Evolutionary conservation across 2,797 vertebrate species (phyloP), one percentile per base, ranked within the genome.

Genomic region (Lithobates sylvaticus): DNA sequence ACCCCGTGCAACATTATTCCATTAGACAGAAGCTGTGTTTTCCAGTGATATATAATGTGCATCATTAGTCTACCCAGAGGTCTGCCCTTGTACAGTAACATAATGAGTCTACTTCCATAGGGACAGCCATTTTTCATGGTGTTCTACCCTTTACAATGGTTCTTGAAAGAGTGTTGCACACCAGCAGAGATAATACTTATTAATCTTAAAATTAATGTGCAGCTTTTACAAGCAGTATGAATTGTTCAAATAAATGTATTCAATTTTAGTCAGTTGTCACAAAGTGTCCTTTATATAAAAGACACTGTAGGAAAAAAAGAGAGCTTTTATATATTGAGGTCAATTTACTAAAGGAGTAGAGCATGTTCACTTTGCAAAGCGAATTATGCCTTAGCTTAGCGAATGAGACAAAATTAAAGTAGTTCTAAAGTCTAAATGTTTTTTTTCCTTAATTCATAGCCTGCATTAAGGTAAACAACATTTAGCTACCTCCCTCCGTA

Each of bases 101-200:
- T 81, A 71, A 71, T 71, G 32, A 81, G 39, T 50, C 67, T 81
- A 12, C 29, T 50, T 70, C 67, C 68, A 67, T 26, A 54, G 47
- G 27, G 68, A 69, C 47, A 58, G 29, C 47, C 67, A 71, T 70
- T 44, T 29, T 71, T 71, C 65, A 79, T 13, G 9, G 7, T 58
- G 44, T 26, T 23, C 65, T 58, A 50, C 44, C n/a, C 18, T 70
- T 54, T 71, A 81, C 78, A 81, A 70, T 81, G 78, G 32, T 71
- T 36, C 47, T 71, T 71, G 69, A 36, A 81, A 81, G 69, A 32
- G 44, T 32, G 26, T 72, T 78, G 12, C 13, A 65, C 76, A 36
- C 16, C 23, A 42, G 42, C 29, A 67, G 61, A 18, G 32, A 67
- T 26, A 44, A 29, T 65, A n/a, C 26, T 18, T 58, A 9, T 58